Evolutionary conservation across 1,140 invertebrate species (phyloP), one percentile per base, ranked within the genome.

Genomic region (Chrysomallon squamiferum): DNA sequence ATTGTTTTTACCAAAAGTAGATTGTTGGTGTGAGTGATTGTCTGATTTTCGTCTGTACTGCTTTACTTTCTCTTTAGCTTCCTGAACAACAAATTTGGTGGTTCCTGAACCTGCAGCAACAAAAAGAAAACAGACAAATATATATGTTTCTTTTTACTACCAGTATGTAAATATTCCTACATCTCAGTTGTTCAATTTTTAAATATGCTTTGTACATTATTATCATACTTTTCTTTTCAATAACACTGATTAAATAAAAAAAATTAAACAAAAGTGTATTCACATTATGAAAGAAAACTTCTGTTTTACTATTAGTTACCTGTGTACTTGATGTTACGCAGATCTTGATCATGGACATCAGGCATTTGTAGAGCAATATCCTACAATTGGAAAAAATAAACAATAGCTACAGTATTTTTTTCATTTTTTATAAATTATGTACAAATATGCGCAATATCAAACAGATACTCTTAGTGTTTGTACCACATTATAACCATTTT

Each of bases 261-360:
- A n/a, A n/a, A n/a, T n/a, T n/a, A n/a, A n/a, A n/a, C n/a, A n/a
- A n/a, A n/a, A n/a, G n/a, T n/a, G n/a, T n/a, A n/a, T n/a, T n/a
- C n/a, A n/a, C n/a, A n/a, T n/a, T n/a, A n/a, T n/a, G n/a, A n/a
- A n/a, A n/a, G n/a, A n/a, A n/a, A n/a, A n/a, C n/a, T n/a, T n/a
- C n/a, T n/a, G n/a, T n/a, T n/a, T n/a, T n/a, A 65, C 57, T 45
- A 32, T 27, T 32, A n/a, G 33, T 73, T 70, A 87, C 86, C 81
- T 78, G 86, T 83, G 73, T 87, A 87, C 71, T 86, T 87, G 6
- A 88, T 78, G 41, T 86, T 83, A 58, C 87, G 83, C 20, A 87
- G 66, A 47, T 87, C 84, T 66, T 78, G 78, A 50, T 81, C 84
- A 66, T 86, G 80, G 43, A 87, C 85, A 75, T 88, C 88, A 41